Percentiles rank a stretch among this genome's conserved stretches.
phyloP scores from a whole-genome alignment of 2,888 invertebrate genomes.

The Omphaloscelis lunosa region DNA sequence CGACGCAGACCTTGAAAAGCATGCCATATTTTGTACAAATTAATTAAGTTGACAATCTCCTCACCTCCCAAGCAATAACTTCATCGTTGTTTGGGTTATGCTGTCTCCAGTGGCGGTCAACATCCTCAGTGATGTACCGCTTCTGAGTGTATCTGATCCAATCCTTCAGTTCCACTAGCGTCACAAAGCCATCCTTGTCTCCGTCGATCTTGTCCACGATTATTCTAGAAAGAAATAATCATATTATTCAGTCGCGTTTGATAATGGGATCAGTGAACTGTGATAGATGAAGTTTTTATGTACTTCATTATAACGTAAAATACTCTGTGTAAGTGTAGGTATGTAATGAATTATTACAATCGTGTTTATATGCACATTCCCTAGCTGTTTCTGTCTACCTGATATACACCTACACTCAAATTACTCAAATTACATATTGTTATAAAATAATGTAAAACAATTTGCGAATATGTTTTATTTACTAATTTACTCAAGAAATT shows the following conservation, averaged over 20 bases:
- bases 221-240: slow-evolving; percentile 90
- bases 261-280: slow-evolving; percentile 71
- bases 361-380: slow-evolving; percentile 1
- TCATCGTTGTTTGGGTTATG: slow-evolving; percentile 95
- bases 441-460: background rate
- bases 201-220: slow-evolving; percentile 98
- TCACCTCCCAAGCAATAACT: slow-evolving; percentile 95
- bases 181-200: slow-evolving; percentile 95
- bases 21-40: background rate
- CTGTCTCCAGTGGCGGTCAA: slow-evolving; percentile 97
- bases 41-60: slow-evolving; percentile 17
- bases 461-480: background rate
- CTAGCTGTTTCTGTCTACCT: background rate
- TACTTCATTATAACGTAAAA: slow-evolving; percentile 6
- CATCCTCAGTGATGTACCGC: slow-evolving; percentile 97
- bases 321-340: background rate
- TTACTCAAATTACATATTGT: slow-evolving; percentile 7
- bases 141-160: slow-evolving; percentile 99
- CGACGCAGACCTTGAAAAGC: background rate
- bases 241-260: slow-evolving; percentile 44
- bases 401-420: slow-evolving; percentile 1
- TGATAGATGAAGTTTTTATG: slow-evolving; percentile 42
- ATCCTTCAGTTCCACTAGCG: slow-evolving; percentile 96
- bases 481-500: background rate
- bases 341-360: background rate